A percentile compares a stretch with the other conserved stretches of the same genome.
These are phyloP conservation scores for Ectropis grisescens DNA, from an alignment of 1,140 invertebrate genomes.

Conservation along the genomic window DNA sequence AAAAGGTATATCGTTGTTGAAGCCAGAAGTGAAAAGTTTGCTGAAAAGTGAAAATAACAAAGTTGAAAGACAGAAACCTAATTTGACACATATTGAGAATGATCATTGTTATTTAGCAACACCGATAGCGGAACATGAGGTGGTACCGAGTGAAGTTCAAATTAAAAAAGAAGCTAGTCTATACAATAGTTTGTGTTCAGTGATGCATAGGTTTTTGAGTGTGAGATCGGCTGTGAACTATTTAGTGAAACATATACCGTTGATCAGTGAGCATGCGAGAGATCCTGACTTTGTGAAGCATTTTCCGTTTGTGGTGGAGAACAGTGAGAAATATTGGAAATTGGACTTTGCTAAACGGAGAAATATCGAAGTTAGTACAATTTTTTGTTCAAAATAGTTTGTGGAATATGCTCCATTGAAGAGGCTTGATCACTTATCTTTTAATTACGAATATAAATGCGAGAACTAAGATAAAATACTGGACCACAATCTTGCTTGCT, in stretches of 20 bases:
- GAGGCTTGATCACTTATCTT: too few species aligned
- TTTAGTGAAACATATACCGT: conserved; percentile 44
- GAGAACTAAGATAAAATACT: too few species aligned
- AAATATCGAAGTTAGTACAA: conserved; percentile 56
- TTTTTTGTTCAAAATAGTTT: too few species aligned
- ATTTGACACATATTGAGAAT: conserved; percentile 43
- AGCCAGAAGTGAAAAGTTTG: conserved; percentile 32
- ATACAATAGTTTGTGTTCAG: conserved; percentile 20
- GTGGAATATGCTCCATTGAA: too few species aligned
- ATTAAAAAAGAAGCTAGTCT: conserved; percentile 16
- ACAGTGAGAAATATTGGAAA: conserved; percentile 47
- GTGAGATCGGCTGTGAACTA: conserved; percentile 37
- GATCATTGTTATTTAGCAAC: conserved; percentile 45
- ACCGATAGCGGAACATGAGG: conserved; percentile 2
- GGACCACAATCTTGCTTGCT: too few species aligned
- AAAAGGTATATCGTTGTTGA: conserved; percentile 30
- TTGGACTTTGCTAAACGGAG: conserved; percentile 55
- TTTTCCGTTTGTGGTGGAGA: conserved; percentile 56
- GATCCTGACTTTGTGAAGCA: conserved; percentile 28
- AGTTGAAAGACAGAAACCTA: conserved; percentile 1
- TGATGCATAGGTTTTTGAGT: conserved; percentile 22
- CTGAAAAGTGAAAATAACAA: conserved; percentile 14
- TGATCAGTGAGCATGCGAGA: conserved; percentile 31
- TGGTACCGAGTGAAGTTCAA: conserved; percentile 1
- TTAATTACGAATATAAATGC: conserved; percentile 1